Evolutionary conservation across 2,113 vertebrate genomes (phyloP).

Genomic region (western clawed frog (Xenopus tropicalis)): DNA sequence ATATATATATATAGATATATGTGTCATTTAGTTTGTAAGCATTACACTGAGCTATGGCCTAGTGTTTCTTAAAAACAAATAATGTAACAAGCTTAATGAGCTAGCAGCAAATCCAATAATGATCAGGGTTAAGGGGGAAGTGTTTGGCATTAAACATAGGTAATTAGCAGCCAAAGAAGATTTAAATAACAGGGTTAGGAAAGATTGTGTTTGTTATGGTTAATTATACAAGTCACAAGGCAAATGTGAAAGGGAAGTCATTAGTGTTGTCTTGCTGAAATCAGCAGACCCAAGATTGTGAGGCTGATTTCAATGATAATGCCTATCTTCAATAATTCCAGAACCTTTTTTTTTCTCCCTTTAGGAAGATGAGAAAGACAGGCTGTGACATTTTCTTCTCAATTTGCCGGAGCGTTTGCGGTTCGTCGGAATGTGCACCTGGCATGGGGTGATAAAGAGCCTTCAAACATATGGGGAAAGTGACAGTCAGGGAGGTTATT

Average conservation of each 20-base stretch:
- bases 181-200: constrained; percentile 3
- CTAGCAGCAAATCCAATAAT: neutral
- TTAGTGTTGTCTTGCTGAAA: neutral
- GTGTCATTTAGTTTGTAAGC: too few species aligned
- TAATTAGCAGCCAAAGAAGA: neutral
- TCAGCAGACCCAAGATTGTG: neutral
- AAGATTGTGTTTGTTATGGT: neutral
- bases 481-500: neutral
- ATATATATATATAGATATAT: too few species aligned
- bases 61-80: too few species aligned
- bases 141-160: neutral
- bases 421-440: neutral
- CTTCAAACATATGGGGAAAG: neutral
- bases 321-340: neutral
- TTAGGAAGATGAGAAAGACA: neutral
- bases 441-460: neutral
- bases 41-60: too few species aligned
- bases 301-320: neutral
- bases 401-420: neutral
- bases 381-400: neutral
- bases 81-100: neutral
- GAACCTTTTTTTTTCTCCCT: neutral
- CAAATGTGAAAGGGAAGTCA: neutral
- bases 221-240: neutral
- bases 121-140: neutral